phyloP scores from a whole-genome alignment of 2,888 invertebrate genomes.

The Drepanosiphum platanoidis region DNA sequence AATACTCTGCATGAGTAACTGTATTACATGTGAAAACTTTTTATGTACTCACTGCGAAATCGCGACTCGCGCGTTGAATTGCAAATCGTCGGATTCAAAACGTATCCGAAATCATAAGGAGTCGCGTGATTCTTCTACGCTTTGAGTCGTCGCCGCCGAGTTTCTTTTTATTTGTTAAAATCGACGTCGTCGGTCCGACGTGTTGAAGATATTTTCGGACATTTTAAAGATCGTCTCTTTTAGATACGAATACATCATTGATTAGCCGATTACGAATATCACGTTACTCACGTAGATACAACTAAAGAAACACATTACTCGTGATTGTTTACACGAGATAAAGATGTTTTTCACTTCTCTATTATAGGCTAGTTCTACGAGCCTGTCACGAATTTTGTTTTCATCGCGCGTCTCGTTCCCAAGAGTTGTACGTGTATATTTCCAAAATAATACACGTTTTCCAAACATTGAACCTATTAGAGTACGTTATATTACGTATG shows the following conservation, averaged over 20 bases:
- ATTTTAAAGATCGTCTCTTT: conserved; percentile 20
- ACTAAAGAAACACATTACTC: neutral
- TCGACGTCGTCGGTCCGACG: neutral
- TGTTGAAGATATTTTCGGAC: neutral
- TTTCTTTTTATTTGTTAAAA: neutral
- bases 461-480: neutral
- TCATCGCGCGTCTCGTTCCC: conserved; percentile 16
- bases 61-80: neutral
- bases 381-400: conserved; percentile 49
- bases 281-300: conserved; percentile 6
- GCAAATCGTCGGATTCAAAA: neutral
- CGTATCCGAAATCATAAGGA: neutral
- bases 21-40: too few relatives aligned
- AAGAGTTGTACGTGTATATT: neutral
- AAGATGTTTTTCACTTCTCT: conserved; percentile 12
- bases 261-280: conserved; percentile 7
- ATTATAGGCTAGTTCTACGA: conserved; percentile 21
- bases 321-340: conserved; percentile 55
- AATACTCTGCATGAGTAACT: too few relatives aligned
- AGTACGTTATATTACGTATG: neutral
- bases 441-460: neutral
- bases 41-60: too few relatives aligned
- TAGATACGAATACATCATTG: conserved; percentile 16
- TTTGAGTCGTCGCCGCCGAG: neutral
- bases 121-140: neutral